These are phyloP conservation scores for Pocota personata DNA, from an alignment of 2,888 invertebrate genomes.

Conservation along the genomic window DNA sequence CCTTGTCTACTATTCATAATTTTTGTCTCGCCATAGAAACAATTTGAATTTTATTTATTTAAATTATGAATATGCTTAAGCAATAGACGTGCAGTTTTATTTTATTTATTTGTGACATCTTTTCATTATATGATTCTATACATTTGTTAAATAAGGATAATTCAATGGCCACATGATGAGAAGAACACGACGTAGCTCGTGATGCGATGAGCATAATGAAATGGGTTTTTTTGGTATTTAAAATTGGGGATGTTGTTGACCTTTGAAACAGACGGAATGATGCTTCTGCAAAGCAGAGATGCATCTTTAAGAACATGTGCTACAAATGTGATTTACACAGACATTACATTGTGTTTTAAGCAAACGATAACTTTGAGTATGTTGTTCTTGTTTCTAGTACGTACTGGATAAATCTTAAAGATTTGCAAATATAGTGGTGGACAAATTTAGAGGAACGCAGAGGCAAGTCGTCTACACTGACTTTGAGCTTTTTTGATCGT, in stretches of 20 bases:
- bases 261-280: not conserved
- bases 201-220: not conserved
- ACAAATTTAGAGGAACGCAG: too few species aligned
- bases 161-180: not conserved
- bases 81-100: not conserved
- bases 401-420: too few species aligned
- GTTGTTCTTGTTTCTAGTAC: too few species aligned
- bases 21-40: conserved; percentile 54
- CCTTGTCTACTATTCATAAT: conserved; percentile 48
- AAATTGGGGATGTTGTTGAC: not conserved
- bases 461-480: too few species aligned
- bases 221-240: not conserved
- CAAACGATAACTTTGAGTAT: too few species aligned
- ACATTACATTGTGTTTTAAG: too few species aligned
- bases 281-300: not conserved
- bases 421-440: too few species aligned
- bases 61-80: not conserved
- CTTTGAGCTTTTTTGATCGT: too few species aligned
- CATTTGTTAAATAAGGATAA: not conserved
- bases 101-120: not conserved
- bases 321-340: too few species aligned
- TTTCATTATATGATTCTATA: not conserved
- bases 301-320: too few species aligned
- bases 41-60: conserved; percentile 17
- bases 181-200: not conserved